Evolutionary conservation across 2,797 vertebrate genomes (phyloP), one percentile per base, ranked within the genome.

Genomic region (Hylomyscus alleni): DNA sequence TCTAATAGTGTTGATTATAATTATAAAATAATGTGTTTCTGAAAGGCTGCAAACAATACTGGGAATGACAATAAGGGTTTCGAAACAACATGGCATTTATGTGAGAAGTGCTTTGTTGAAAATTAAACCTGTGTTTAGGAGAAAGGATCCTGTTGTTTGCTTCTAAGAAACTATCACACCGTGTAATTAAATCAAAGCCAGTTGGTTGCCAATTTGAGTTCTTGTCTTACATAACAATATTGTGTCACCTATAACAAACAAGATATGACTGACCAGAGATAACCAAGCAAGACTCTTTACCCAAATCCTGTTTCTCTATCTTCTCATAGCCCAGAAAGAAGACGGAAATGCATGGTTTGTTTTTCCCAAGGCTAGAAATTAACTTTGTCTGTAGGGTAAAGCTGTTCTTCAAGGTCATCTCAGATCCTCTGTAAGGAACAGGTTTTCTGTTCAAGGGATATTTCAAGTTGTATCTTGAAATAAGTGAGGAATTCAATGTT

Each of bases 21-120:
- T 98, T 98, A 96, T 97, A 98, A 97, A 97, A 98, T 98, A 98
- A 98, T 95, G 97, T 98, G 95, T 97, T 98, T 98, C 92, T 95
- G 97, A 98, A 98, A 98, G 95, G 95, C 96, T 97, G 89, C 2
- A 44, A 98, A 96, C 96, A 89, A 92, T 97, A 98, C 97, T 93
- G 78, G 91, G 96, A 98, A 98, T 97, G 97, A 93, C 94, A 97
- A 96, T 98, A 97, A 97, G 93, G 80, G 92, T 95, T 98, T 98
- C 93, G 92, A 94, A 95, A n/a, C 34, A 47, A 97, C 72, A 44
- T 89, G 77, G 56, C 97, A 92, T 98, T 98, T 98, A 95, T 93
- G 91, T 75, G 96, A 95, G 0, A 40, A 93, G 47, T 69, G 88
- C 97, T 97, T 88, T 97, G 92, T 91, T 97, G 91, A 96, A 93